A percentile compares a stretch with the other conserved stretches of the same genome.
Conservation (phyloP, 2,113 vertebrate genomes). For the Carassius gibelio region DNA sequence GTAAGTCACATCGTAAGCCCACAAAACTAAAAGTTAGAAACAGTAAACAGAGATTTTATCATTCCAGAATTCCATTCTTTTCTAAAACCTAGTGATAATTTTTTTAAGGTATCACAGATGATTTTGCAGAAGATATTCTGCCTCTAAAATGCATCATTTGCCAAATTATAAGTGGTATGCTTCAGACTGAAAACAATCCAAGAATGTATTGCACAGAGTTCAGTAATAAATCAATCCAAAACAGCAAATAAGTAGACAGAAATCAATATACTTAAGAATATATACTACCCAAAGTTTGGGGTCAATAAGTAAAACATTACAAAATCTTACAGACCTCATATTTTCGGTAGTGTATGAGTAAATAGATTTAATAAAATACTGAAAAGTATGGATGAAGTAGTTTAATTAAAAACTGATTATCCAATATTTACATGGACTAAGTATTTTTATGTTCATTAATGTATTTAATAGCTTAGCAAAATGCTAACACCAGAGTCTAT, state of each 20-base stretch:
- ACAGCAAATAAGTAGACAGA: neutral
- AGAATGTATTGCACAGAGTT: neutral
- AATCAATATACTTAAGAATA: neutral
- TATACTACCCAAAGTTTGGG: too few relatives aligned
- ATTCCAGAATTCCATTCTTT: neutral
- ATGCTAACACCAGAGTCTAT: too few relatives aligned
- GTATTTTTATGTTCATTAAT: too few relatives aligned
- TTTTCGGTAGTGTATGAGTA: neutral
- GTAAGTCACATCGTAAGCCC: constrained; percentile 76
- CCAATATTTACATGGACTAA: too few relatives aligned
- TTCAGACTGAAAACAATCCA: neutral
- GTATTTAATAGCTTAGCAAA: too few relatives aligned
- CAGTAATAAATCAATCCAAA: neutral
- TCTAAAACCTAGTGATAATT: neutral
- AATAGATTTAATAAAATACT: too few relatives aligned
- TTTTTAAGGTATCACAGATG: neutral
- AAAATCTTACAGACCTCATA: neutral
- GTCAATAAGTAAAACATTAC: neutral
- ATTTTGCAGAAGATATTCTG: neutral
- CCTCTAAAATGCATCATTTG: neutral
- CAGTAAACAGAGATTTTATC: neutral
- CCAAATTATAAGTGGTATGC: neutral
- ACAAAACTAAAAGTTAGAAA: neutral
- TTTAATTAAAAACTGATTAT: too few relatives aligned
- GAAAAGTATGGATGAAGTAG: neutral